A percentile compares a stretch with the other conserved stretches of the same genome.
These are phyloP conservation scores for Proisotoma minuta DNA, from an alignment of 2,888 invertebrate species.

Conservation along the genomic window DNA sequence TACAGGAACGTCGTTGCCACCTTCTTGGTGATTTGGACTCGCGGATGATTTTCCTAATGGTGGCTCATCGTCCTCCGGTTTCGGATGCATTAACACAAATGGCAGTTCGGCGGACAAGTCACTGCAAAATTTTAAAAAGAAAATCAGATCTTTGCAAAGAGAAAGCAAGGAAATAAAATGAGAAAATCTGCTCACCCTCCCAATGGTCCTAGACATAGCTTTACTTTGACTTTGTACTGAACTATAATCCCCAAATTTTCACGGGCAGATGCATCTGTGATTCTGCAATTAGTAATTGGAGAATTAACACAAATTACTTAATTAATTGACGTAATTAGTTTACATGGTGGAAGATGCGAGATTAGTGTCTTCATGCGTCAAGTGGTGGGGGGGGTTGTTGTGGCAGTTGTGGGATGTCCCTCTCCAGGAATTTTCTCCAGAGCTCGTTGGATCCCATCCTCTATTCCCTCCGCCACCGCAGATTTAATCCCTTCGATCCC, in stretches of 20 bases:
- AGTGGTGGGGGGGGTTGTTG: too few relatives aligned
- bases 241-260: conserved; percentile 99
- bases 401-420: too few relatives aligned
- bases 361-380: conserved; percentile 98
- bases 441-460: too few relatives aligned
- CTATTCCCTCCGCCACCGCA: too few relatives aligned
- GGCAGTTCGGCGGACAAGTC: conserved; percentile 96
- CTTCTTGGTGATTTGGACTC: conserved; percentile 49
- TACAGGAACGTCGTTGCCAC: conserved; percentile 59
- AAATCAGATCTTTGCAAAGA: too few relatives aligned
- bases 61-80: conserved; percentile 63
- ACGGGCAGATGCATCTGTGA: conserved; percentile 84
- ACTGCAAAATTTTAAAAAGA: conserved; percentile 53
- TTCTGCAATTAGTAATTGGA: conserved; percentile 58
- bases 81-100: conserved; percentile 97
- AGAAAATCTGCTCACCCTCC: conserved; percentile 69
- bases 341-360: conserved; percentile 95
- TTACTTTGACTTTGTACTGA: conserved; percentile 98
- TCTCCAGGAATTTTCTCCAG: too few relatives aligned
- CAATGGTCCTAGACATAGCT: conserved; percentile 86
- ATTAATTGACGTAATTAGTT: conserved; percentile 48
- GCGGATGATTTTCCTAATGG: conserved; percentile 46
- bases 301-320: conserved; percentile 1
- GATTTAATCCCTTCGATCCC: too few relatives aligned
- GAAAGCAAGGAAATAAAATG: too few relatives aligned